These are phyloP conservation scores for Alentia gelatinosa DNA, from an alignment of 2,888 invertebrate genomes.

Conservation along the genomic window DNA sequence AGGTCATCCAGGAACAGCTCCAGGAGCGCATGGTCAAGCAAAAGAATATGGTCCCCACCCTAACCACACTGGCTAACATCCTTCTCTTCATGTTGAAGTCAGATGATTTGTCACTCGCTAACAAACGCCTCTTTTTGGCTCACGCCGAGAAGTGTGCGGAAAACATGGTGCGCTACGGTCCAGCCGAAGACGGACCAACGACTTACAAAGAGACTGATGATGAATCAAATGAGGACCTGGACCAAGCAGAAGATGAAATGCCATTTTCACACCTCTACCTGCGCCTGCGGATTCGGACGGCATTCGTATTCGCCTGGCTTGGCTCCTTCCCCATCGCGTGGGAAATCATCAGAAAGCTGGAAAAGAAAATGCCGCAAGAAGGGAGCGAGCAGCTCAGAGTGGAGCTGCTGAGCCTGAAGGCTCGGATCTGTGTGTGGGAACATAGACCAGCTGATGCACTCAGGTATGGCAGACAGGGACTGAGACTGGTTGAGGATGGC, in stretches of 20 bases:
- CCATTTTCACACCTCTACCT: not conserved
- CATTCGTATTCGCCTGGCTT: not conserved
- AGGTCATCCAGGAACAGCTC: slow-evolving; percentile 13
- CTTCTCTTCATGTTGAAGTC: not conserved
- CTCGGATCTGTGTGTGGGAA: slow-evolving; percentile 9
- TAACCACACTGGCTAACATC: not conserved
- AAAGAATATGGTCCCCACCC: not conserved
- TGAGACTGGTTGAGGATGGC: not conserved
- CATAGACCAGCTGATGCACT: not conserved
- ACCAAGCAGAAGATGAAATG: not conserved
- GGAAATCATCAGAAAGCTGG: not conserved
- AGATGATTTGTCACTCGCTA: not conserved
- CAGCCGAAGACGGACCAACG: not conserved
- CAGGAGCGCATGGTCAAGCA: not conserved
- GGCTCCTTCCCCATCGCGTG: not conserved
- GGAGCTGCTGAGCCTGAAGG: slow-evolving; percentile 15
- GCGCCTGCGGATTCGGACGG: not conserved
- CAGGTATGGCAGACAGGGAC: not conserved
- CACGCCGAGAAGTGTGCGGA: slow-evolving; percentile 13
- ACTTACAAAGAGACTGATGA: too few species aligned
- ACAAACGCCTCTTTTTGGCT: slow-evolving; percentile 3
- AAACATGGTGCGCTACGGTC: not conserved
- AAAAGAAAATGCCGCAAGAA: not conserved
- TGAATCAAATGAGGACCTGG: not conserved
- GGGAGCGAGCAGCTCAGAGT: not conserved